Conservation (phyloP, 2,797 vertebrate species). For the Acrossocheilus fasciatus region DNA sequence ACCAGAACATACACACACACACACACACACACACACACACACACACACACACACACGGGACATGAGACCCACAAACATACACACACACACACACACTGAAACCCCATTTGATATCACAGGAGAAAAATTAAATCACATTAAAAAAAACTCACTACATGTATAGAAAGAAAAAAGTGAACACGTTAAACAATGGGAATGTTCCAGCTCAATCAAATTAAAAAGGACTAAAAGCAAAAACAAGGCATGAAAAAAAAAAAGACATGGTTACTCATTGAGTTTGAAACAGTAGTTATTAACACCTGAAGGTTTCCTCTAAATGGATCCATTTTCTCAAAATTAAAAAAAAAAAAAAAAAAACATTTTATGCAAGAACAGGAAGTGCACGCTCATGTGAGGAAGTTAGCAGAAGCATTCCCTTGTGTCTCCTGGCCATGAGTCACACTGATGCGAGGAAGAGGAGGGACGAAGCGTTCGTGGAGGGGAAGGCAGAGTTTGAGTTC, state of each 20-base stretch:
- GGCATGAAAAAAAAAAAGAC: constrained; percentile 32
- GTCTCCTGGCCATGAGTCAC: constrained; percentile 63
- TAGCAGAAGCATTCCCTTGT: constrained; percentile 64
- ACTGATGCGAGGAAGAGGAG: constrained; percentile 46
- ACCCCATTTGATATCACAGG: constrained; percentile 29
- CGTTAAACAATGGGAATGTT: constrained; percentile 76
- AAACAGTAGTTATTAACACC: constrained; percentile 70
- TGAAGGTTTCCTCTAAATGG: constrained; percentile 70
- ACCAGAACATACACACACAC: constrained; percentile 62
- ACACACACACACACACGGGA: neutral
- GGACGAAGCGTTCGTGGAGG: constrained; percentile 53
- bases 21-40: neutral
- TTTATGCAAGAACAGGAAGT: constrained; percentile 45
- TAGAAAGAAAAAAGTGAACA: constrained; percentile 47
- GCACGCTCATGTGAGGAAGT: constrained; percentile 66
- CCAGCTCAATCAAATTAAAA: constrained; percentile 58
- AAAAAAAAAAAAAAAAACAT: constrained; percentile 52
- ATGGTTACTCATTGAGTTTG: constrained; percentile 64
- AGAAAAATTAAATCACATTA: constrained; percentile 52
- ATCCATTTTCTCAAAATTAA: constrained; percentile 57
- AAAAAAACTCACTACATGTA: constrained; percentile 67
- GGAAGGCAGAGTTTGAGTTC: constrained; percentile 51
- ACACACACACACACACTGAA: constrained; percentile 32
- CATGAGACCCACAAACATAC: neutral
- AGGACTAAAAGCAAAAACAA: constrained; percentile 59